Conservation (phyloP, 2,888 invertebrate species). For the Lasioglossum malachurum region DNA sequence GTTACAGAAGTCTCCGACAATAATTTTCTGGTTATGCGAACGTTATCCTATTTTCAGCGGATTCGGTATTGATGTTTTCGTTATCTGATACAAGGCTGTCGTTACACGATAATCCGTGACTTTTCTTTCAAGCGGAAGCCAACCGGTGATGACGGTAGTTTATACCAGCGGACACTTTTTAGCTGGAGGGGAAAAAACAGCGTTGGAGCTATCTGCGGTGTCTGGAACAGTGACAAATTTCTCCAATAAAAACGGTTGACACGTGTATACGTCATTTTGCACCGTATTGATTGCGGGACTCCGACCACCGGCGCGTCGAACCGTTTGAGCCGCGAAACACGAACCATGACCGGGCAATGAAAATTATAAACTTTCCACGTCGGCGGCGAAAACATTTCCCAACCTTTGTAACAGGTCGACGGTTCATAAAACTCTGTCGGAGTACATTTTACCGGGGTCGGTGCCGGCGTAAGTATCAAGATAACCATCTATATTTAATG, state of each 20-base stretch:
- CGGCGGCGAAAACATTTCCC: conserved; percentile 17
- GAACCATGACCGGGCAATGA: conserved; percentile 21
- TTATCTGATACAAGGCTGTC: conserved; percentile 10
- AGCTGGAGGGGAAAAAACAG: background rate
- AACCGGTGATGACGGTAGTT: conserved; percentile 12
- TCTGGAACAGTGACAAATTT: conserved; percentile 31
- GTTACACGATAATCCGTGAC: background rate
- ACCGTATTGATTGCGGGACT: conserved; percentile 8
- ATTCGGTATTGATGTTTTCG: conserved; percentile 4
- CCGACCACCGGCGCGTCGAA: background rate
- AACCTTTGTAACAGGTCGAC: conserved; percentile 40
- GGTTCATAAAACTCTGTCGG: conserved; percentile 40
- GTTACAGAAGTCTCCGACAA: background rate
- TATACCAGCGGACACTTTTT: background rate
- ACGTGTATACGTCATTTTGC: background rate
- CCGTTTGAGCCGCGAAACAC: background rate
- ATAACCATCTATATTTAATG: conserved; percentile 57
- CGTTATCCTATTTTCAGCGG: background rate
- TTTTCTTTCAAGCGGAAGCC: background rate
- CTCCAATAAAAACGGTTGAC: conserved; percentile 17
- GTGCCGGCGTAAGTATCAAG: conserved; percentile 27
- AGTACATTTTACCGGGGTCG: conserved; percentile 38
- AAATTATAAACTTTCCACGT: conserved; percentile 39
- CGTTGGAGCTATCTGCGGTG: background rate
- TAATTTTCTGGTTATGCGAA: background rate